These are phyloP conservation scores for Orthonevra nobilis DNA, from an alignment of 2,888 invertebrate genomes.

Conservation along the genomic window DNA sequence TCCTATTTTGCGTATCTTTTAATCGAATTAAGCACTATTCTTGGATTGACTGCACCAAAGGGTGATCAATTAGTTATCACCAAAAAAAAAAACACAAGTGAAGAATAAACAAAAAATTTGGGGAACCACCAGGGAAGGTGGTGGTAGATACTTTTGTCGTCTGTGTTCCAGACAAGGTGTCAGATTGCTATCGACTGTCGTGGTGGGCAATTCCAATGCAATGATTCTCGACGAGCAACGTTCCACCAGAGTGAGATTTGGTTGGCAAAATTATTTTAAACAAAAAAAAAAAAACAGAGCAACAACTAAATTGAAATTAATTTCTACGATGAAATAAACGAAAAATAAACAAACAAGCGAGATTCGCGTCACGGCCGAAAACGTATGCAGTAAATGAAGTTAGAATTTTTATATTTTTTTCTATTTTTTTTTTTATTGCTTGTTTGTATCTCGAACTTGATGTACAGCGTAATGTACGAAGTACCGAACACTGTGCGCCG, in stretches of 20 bases:
- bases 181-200: slow-evolving; percentile 43
- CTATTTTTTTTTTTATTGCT: slow-evolving; percentile 8
- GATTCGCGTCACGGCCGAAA: slow-evolving; percentile 49
- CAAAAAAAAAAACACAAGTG: slow-evolving; percentile 25
- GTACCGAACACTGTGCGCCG: slow-evolving; percentile 69
- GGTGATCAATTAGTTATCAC: slow-evolving; percentile 53
- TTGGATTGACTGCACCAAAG: slow-evolving; percentile 21
- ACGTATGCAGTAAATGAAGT: slow-evolving; percentile 49
- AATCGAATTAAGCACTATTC: slow-evolving; percentile 66
- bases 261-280: slow-evolving; percentile 1
- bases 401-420: slow-evolving; percentile 24
- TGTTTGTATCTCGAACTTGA: slow-evolving; percentile 54
- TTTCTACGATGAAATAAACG: too few relatives aligned
- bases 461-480: slow-evolving; percentile 64
- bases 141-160: too few relatives aligned
- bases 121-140: too few relatives aligned
- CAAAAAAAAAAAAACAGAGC: slow-evolving; percentile 1
- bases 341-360: slow-evolving; percentile 18
- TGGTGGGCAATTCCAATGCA: slow-evolving; percentile 25
- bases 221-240: slow-evolving; percentile 27
- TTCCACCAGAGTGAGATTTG: neutral
- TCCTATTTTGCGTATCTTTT: slow-evolving; percentile 50
- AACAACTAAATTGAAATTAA: slow-evolving; percentile 31
- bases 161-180: slow-evolving; percentile 60
- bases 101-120: too few relatives aligned